phyloP scores from a whole-genome alignment of 2,797 vertebrate genomes.

The Ibycter americanus region DNA sequence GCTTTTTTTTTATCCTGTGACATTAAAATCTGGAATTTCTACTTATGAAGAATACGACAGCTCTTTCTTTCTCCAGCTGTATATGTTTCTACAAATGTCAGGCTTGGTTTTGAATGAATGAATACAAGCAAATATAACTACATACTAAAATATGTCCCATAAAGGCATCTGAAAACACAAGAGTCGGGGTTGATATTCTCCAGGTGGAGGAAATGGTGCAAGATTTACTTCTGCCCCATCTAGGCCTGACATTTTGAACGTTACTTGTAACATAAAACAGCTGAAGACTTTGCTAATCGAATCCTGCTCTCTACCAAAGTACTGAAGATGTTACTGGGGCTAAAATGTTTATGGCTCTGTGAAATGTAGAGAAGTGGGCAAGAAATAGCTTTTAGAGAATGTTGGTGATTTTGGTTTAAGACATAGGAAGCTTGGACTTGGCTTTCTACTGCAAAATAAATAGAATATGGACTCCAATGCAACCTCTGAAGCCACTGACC shows the following conservation, averaged over 20 bases:
- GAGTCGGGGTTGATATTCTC: neutral
- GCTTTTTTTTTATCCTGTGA: neutral
- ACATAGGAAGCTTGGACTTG: accelerated
- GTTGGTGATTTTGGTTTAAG: neutral
- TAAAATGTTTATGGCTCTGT: neutral
- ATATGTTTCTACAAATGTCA: neutral
- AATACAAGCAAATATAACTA: neutral
- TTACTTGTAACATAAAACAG: neutral
- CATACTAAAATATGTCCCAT: neutral
- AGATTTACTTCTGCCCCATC: neutral
- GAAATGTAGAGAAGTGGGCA: neutral
- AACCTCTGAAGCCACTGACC: neutral
- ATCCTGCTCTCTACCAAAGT: neutral
- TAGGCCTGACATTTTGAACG: neutral
- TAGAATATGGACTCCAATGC: neutral
- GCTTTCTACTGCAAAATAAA: neutral
- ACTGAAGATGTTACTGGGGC: neutral
- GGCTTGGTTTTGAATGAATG: neutral
- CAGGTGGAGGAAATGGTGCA: neutral
- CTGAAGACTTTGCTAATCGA: neutral
- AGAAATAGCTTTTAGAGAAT: neutral
- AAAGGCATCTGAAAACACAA: neutral
- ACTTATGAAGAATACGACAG: neutral
- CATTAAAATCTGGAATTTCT: conserved; percentile 24
- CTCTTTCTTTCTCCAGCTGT: neutral